These are phyloP conservation scores for Coboldia fuscipes DNA, from an alignment of 1,140 invertebrate species.

Conservation along the genomic window DNA sequence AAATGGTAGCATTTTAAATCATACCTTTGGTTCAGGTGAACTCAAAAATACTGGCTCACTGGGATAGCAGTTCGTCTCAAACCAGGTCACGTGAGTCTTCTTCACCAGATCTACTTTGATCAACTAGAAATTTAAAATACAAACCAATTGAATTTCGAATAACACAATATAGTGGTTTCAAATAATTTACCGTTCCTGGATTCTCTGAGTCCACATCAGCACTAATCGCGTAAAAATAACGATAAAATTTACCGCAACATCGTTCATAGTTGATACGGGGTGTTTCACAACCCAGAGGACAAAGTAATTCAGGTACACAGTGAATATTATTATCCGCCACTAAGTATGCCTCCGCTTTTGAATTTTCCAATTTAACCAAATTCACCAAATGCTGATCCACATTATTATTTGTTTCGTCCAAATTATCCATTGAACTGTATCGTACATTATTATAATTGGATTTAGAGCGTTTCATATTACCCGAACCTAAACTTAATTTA, in stretches of 20 bases:
- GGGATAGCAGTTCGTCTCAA: constrained; percentile 48
- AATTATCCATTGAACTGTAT: neutral
- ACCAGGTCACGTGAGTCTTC: constrained; percentile 45
- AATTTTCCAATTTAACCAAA: constrained; percentile 24
- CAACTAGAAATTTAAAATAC: constrained; percentile 26
- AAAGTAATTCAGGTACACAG: constrained; percentile 40
- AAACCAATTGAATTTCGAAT: constrained; percentile 1
- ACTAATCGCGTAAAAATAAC: constrained; percentile 76
- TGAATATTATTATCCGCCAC: constrained; percentile 25
- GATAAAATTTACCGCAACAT: constrained; percentile 42
- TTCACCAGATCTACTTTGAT: constrained; percentile 54
- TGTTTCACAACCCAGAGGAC: constrained; percentile 60
- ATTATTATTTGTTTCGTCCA: neutral
- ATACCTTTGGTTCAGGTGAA: constrained; percentile 37
- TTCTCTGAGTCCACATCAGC: constrained; percentile 62
- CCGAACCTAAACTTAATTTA: neutral
- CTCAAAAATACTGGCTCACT: constrained; percentile 77
- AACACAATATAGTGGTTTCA: constrained; percentile 2
- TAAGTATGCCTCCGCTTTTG: constrained; percentile 27
- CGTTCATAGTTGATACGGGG: constrained; percentile 56
- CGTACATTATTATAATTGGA: neutral
- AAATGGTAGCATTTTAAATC: neutral
- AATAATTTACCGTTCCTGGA: constrained; percentile 47
- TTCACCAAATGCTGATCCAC: constrained; percentile 21
- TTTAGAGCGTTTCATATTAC: neutral